These are phyloP conservation scores for Bradypodion pumilum DNA, from an alignment of 2,797 vertebrate species.

Conservation along the genomic window DNA sequence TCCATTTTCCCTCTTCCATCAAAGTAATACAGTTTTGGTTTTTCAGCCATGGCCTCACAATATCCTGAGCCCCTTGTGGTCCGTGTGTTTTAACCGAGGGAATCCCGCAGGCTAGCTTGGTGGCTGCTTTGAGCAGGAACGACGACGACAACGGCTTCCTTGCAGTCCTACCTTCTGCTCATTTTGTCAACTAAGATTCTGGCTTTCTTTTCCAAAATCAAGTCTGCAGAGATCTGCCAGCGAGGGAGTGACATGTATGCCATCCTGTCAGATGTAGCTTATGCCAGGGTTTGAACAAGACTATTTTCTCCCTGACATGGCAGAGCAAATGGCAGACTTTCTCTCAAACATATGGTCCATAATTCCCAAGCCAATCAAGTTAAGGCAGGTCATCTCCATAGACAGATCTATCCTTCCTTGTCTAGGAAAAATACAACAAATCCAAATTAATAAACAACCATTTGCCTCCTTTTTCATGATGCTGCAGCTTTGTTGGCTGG, in stretches of 20 bases:
- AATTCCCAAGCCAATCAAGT: not conserved
- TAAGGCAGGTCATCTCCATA: not conserved
- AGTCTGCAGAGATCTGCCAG: not conserved
- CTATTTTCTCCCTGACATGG: not conserved
- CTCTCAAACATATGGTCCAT: not conserved
- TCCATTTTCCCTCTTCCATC: conserved; percentile 88
- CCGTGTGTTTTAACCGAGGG: too few relatives aligned
- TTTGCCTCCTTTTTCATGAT: not conserved
- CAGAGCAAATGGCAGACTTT: not conserved
- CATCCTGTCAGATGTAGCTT: not conserved
- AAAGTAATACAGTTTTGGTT: conserved; percentile 80
- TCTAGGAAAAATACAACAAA: not conserved
- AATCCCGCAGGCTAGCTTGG: too few relatives aligned
- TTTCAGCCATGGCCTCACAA: conserved; percentile 74
- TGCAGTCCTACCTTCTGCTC: not conserved
- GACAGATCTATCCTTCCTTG: not conserved
- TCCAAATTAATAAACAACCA: not conserved
- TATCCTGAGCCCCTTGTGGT: conserved; percentile 22
- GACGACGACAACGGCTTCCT: too few relatives aligned
- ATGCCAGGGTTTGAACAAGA: not conserved
- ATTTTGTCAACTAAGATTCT: not conserved
- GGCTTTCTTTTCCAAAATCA: not conserved
- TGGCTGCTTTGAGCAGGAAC: too few relatives aligned
- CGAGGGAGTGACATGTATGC: not conserved
- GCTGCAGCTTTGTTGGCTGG: not conserved